phyloP scores from a whole-genome alignment of 2,797 vertebrate species.

The Diplodus sargus region DNA sequence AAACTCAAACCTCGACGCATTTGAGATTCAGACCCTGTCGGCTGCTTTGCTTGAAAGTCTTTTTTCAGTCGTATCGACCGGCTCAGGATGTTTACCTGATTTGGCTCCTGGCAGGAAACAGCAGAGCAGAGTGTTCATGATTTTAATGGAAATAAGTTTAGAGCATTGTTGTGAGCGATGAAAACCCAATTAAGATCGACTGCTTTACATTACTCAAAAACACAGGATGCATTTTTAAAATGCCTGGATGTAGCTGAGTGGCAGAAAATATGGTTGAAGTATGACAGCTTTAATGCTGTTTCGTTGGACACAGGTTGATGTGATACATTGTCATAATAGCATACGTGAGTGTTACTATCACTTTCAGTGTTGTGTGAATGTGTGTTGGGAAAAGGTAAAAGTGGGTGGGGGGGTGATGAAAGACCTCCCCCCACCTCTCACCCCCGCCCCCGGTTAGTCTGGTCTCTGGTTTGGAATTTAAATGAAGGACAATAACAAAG shows the following conservation, averaged over 20 bases:
- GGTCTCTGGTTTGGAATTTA: conserved; percentile 62
- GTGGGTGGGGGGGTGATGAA: no score
- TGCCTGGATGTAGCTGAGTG: conserved; percentile 4
- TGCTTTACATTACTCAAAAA: conserved; percentile 44
- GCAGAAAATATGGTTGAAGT: conserved; percentile 26
- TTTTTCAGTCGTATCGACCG: conserved; percentile 58
- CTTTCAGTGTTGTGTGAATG: conserved; percentile 2
- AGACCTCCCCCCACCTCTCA: not conserved
- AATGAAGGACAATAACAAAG: conserved; percentile 57
- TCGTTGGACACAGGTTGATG: conserved; percentile 14
- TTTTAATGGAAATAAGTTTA: conserved; percentile 69
- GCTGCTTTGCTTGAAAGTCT: conserved; percentile 13
- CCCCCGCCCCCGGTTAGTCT: conserved; percentile 30
- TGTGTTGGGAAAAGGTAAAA: not conserved
- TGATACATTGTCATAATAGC: conserved; percentile 13
- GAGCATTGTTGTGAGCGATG: conserved; percentile 62
- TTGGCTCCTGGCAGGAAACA: conserved; percentile 65
- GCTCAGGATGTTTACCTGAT: conserved; percentile 70
- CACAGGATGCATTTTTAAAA: conserved; percentile 37
- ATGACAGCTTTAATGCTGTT: conserved; percentile 18
- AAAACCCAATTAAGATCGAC: conserved; percentile 66
- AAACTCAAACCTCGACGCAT: conserved; percentile 31
- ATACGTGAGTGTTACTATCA: not conserved
- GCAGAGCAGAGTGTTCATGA: conserved; percentile 66
- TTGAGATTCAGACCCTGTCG: conserved; percentile 35